Evolutionary conservation across 2,888 invertebrate genomes (phyloP).

Genomic region (Pollenia angustigena): DNA sequence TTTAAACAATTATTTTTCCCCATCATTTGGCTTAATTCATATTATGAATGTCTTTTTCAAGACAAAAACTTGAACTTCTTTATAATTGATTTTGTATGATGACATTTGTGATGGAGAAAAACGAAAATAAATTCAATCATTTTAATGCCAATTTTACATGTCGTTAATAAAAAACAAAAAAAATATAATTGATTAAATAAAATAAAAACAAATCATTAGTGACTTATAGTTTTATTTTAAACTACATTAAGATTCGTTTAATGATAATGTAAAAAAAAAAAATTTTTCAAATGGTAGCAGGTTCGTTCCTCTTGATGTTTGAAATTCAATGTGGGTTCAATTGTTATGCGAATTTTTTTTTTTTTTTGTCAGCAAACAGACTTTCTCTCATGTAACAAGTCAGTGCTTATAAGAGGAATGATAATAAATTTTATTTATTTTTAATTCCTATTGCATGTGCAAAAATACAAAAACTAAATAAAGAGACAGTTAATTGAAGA

Average conservation of each 20-base stretch:
- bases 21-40: neutral
- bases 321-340: neutral
- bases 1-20: no score
- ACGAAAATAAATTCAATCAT: neutral
- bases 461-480: neutral
- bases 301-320: neutral
- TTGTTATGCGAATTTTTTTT: neutral
- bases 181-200: neutral
- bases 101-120: neutral
- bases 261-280: neutral
- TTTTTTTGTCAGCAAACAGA: neutral
- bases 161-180: neutral
- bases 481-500: neutral
- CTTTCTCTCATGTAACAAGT: conserved; percentile 13
- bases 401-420: neutral
- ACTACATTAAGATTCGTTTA: conserved; percentile 10
- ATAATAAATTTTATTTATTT: conserved; percentile 11
- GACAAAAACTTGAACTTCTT: neutral
- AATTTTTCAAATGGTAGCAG: neutral
- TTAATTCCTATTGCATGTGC: conserved; percentile 10
- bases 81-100: neutral
- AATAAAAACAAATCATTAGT: conserved; percentile 18
- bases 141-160: conserved; percentile 18
- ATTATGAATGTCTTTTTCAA: neutral
- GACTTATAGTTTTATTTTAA: neutral